Percentiles rank a stretch among this genome's conserved stretches.
Evolutionary conservation across 53 echinoderm and acorn worm species (phyloP).

Genomic region (Zoroaster sp.): DNA sequence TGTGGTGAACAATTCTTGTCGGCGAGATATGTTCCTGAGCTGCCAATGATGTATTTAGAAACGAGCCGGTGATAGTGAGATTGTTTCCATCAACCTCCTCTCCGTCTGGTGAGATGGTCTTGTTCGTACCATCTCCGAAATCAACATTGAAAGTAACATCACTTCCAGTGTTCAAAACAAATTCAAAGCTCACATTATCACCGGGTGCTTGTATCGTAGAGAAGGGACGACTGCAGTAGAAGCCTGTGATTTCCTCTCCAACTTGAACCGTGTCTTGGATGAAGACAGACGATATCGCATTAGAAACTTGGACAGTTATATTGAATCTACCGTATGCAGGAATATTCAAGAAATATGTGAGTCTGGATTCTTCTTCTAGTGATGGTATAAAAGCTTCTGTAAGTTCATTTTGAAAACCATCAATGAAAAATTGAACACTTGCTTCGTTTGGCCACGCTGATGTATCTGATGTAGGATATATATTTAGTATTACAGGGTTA

Average conservation of each 20-base stretch:
- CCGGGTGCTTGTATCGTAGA: not conserved
- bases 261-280: not conserved
- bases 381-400: not conserved
- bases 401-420: not conserved
- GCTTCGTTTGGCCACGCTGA: constrained; percentile 46
- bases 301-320: constrained; percentile 6
- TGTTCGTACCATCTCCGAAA: constrained; percentile 35
- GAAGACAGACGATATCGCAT: not conserved
- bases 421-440: not conserved
- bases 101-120: not conserved
- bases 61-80: too few species aligned
- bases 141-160: constrained; percentile 28
- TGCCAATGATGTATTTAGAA: not conserved
- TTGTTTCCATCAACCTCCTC: not conserved
- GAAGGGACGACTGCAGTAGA: not conserved
- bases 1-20: constrained; percentile 26
- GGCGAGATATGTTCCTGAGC: not conserved
- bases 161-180: not conserved
- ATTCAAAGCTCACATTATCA: not conserved
- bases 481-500: not conserved
- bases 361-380: not conserved
- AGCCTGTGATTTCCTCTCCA: constrained; percentile 19
- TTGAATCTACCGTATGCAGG: constrained; percentile 6
- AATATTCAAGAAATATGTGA: not conserved
- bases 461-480: not conserved